Base-by-base conservation (phyloP, 2,797 vertebrate genomes). In the Hapalemur alaotrensis region DNA sequence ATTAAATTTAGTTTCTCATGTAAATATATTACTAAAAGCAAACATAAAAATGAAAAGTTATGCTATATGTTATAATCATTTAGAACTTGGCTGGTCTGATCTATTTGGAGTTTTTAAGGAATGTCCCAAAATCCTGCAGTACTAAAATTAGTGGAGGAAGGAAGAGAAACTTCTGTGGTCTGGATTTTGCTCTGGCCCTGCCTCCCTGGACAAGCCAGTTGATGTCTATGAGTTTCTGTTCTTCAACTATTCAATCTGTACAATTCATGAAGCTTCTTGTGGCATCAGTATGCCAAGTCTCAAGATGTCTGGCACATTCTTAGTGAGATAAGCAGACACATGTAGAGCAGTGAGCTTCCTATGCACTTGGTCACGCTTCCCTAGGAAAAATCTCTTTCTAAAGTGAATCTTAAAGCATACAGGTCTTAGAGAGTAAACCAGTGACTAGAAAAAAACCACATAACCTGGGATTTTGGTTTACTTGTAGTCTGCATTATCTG, bases 261-360 rank as follows among this genome's bases (percentile, higher is more conserved):
- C 1, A 46, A 7, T n/a, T 48, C 32, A 0, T 14, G 1, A 25
- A 46, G 0, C 10, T 67, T 15, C 10, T 69, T 5, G 3, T 0
- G 15, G 12, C 1, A 7, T 23, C 28, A 54, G 1, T 0, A 3
- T 1, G 4, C 8, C 10, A 7, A 23, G 3, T 38, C 10, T 10
- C 20, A 70, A 76, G 63, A 54, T 41, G 11, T 25, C 22, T 59
- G 48, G 23, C n/a, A 30, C 14, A 35, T n/a, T 7, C 65, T 63
- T n/a, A 23, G 5, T 6, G n/a, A 85, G 48, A 23, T 7, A 17
- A 23, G 2, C 23, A 57, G 25, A 15, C 61, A 20, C 0, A 3
- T 9, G 18, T 22, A 5, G 35, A 57, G 54, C 79, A 65, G 22
- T n/a, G 48, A 75, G 30, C 35, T 50, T 81, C 12, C 28, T 9